Evolutionary conservation across 92 coral and sea anemone species (phyloP).

Genomic region (Porites cylindrica): DNA sequence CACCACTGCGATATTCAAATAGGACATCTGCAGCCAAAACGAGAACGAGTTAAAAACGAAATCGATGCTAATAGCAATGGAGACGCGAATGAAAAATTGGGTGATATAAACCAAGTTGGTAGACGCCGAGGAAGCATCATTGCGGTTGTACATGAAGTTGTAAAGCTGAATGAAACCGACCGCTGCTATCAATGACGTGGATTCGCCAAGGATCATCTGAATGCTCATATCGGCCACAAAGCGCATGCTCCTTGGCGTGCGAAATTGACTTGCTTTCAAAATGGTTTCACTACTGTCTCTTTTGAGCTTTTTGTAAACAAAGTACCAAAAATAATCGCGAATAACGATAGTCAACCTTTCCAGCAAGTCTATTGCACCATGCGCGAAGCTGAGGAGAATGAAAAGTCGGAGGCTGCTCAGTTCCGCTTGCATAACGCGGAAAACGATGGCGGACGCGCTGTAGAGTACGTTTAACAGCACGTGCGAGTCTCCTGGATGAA

Average conservation of each 20-base stretch:
- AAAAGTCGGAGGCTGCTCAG: conserved; percentile 49
- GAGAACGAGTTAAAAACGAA: conserved; percentile 55
- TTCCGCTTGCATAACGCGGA: conserved; percentile 80
- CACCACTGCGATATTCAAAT: too few relatives aligned
- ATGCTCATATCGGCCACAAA: conserved; percentile 75
- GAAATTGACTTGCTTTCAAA: conserved; percentile 33
- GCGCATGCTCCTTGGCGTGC: conserved; percentile 75
- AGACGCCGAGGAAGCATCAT: background rate
- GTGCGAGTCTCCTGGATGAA: conserved; percentile 57
- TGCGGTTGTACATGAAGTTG: conserved; percentile 58
- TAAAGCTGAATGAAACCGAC: conserved; percentile 72
- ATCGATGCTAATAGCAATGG: conserved; percentile 68
- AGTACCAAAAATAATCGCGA: conserved; percentile 75
- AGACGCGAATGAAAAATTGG: conserved; percentile 49
- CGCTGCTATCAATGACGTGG: conserved; percentile 62
- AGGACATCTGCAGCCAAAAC: too few relatives aligned
- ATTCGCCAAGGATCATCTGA: conserved; percentile 74
- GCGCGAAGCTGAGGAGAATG: conserved; percentile 62
- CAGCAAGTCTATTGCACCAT: conserved; percentile 60
- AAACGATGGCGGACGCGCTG: conserved; percentile 50
- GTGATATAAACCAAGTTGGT: background rate
- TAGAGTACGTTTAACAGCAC: conserved; percentile 40
- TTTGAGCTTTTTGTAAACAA: conserved; percentile 47
- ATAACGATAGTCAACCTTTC: conserved; percentile 64
- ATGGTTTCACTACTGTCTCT: background rate